phyloP scores from a whole-genome alignment of 2,797 vertebrate species.

The Brotogeris chrysoptera region DNA sequence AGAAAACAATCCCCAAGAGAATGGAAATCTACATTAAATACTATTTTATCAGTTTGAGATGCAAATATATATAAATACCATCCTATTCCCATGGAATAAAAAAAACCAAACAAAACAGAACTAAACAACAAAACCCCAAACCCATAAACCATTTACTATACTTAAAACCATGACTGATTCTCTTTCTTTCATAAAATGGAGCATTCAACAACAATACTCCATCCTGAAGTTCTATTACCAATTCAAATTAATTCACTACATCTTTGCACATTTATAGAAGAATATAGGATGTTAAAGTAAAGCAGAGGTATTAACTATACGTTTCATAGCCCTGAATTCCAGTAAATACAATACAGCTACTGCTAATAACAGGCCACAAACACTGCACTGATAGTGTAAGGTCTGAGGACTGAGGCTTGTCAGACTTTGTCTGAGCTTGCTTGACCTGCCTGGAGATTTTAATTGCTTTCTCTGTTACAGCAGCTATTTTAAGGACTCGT shows the following conservation, averaged over 20 bases:
- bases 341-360: background rate
- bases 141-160: background rate
- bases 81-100: background rate
- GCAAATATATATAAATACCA: background rate
- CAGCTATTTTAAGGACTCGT: background rate
- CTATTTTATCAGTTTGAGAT: background rate
- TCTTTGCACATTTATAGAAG: background rate
- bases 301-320: background rate
- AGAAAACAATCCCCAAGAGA: background rate
- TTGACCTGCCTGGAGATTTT: background rate
- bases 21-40: background rate
- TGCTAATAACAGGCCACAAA: background rate
- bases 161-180: background rate
- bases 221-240: slow-evolving; percentile 17
- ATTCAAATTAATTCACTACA: background rate
- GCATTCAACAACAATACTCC: slow-evolving; percentile 41
- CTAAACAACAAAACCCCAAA: background rate
- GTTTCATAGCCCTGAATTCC: background rate
- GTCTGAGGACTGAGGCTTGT: background rate
- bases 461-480: background rate
- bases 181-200: background rate
- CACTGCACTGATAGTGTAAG: background rate
- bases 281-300: background rate
- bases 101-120: background rate
- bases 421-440: background rate